Percentiles rank a stretch among this genome's conserved stretches.
Evolutionary conservation across 2,888 invertebrate species (phyloP).

Genomic region (Caenorhabditis zanzibari): DNA sequence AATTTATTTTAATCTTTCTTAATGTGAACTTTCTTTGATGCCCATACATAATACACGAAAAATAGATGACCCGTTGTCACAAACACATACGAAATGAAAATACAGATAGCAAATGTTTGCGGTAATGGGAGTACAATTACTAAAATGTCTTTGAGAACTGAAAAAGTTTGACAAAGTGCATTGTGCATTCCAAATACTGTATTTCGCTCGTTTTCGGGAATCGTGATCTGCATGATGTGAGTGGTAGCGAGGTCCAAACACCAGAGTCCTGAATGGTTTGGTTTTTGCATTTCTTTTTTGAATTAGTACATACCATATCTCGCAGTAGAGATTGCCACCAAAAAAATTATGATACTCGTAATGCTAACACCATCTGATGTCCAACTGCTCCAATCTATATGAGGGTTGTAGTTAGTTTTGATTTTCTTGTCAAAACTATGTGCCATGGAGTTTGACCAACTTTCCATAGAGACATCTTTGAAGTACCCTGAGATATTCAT

Average conservation of each 20-base stretch:
- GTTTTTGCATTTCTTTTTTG: not conserved
- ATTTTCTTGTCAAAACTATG: slow-evolving; percentile 64
- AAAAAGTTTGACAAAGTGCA: slow-evolving; percentile 12
- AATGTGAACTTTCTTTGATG: slow-evolving; percentile 9
- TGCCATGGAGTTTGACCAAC: slow-evolving; percentile 65
- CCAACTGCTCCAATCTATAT: slow-evolving; percentile 72
- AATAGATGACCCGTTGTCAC: slow-evolving; percentile 65
- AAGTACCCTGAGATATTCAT: slow-evolving; percentile 74
- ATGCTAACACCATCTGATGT: slow-evolving; percentile 72
- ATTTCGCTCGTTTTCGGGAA: not conserved
- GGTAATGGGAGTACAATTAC: slow-evolving; percentile 62
- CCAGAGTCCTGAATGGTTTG: slow-evolving; percentile 18
- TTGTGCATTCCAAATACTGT: slow-evolving; percentile 9
- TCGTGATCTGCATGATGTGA: slow-evolving; percentile 5
- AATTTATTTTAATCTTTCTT: not conserved
- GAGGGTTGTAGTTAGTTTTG: slow-evolving; percentile 24
- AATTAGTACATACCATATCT: slow-evolving; percentile 69
- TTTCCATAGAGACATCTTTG: slow-evolving; percentile 41
- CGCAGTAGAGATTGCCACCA: slow-evolving; percentile 76
- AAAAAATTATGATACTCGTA: slow-evolving; percentile 75
- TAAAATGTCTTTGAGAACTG: slow-evolving; percentile 62
- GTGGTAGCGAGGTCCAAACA: not conserved
- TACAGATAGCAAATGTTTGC: slow-evolving; percentile 64
- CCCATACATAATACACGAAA: slow-evolving; percentile 67
- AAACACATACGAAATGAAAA: slow-evolving; percentile 66